A percentile compares a stretch with the other conserved stretches of the same genome.
Evolutionary conservation across 2,113 vertebrate species (phyloP).

Genomic region (Indicator maculatus): DNA sequence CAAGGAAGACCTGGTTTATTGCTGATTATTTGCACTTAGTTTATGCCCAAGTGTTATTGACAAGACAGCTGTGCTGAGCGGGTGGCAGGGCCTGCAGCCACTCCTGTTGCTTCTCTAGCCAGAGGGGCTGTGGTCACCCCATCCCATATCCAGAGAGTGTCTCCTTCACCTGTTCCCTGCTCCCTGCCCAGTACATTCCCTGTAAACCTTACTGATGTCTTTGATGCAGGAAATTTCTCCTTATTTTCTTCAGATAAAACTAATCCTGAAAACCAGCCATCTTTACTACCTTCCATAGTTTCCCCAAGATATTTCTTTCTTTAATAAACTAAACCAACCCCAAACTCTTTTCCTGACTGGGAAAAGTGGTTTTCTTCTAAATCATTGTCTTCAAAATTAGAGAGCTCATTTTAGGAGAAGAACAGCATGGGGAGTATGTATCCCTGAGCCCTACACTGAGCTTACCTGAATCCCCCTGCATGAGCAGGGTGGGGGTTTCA

Average conservation of each 20-base stretch:
- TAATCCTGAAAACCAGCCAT: neutral
- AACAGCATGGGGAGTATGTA: neutral
- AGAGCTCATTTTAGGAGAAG: neutral
- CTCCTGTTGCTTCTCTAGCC: neutral
- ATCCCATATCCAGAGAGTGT: rapidly evolving
- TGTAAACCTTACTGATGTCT: neutral
- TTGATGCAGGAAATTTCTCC: neutral
- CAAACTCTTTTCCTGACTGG: neutral
- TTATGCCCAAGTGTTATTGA: neutral
- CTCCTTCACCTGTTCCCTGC: neutral
- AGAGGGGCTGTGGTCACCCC: rapidly evolving
- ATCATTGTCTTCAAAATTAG: neutral
- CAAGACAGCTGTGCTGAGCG: neutral
- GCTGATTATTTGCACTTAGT: neutral
- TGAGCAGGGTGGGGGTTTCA: neutral
- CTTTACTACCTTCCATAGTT: neutral
- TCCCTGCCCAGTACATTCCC: neutral
- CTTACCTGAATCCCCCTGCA: neutral
- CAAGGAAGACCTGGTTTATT: neutral
- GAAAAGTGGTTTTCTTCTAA: neutral
- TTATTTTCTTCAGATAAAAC: neutral
- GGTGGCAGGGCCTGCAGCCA: neutral
- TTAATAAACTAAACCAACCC: neutral
- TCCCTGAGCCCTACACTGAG: neutral
- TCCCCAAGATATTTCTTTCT: neutral